Evolutionary conservation across 2,888 invertebrate genomes (phyloP), one percentile per base, ranked within the genome.

Genomic region (Tiphia femorata): DNA sequence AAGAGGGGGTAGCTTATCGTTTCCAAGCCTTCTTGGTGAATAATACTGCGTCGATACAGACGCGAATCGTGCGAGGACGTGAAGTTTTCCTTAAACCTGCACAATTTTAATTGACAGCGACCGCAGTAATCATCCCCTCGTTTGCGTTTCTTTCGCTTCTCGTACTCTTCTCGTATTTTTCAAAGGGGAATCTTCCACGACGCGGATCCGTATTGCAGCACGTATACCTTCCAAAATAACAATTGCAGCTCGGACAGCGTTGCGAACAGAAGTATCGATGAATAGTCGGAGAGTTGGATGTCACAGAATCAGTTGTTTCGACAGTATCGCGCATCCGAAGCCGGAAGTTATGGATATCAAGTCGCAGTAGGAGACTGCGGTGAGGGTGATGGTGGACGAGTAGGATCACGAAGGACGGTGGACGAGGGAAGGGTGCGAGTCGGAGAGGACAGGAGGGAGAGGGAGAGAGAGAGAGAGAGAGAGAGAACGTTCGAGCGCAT

Each of bases 311-410:
- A 63, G 55, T 57, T 51, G 51, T 56, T 56, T 50, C 41, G 57
- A 53, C 55, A 58, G 49, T 38, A 35, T 58, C 44, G 47, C 20
- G 27, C 37, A 53, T 47, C 58, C 49, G 51, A 63, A 62, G 54
- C 47, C 60, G 49, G 58, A 67, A 68, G 68, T 67, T 62, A 63
- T 57, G 57, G 54, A 62, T 62, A 65, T 62, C 64, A 49, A 55
- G 56, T 43, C 50, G 40, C 35, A 47, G 29, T 37, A 8, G 8
- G 25, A 25, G 25, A 43, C 17, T 41, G 30, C n/a, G 23, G 19
- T 50, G 44, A 35, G 55, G 25, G 44, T 43, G 44, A 38, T 38
- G 40, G 23, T 21, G 16, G 42, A 30, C 8, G 8, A n/a, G 5
- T n/a, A n/a, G n/a, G n/a, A n/a, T n/a, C n/a, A n/a, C 43, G 55